These are phyloP conservation scores for Siniperca undulata DNA, from an alignment of 2,797 vertebrate species.

Conservation along the genomic window DNA sequence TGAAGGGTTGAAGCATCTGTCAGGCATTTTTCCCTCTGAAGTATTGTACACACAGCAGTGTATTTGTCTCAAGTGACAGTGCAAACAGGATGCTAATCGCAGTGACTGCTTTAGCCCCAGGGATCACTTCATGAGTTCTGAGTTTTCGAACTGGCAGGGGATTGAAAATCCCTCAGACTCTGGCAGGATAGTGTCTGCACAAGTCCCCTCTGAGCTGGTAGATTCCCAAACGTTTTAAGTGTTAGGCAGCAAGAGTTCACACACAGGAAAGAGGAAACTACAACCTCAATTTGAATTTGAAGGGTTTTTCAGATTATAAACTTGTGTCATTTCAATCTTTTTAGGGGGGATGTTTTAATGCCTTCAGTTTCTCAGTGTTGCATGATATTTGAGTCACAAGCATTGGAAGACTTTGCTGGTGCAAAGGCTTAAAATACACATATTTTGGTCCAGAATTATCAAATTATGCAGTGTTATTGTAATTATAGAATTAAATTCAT, in stretches of 20 bases:
- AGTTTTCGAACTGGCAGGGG: neutral
- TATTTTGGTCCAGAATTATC: neutral
- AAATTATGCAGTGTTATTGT: neutral
- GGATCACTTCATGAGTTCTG: conserved; percentile 14
- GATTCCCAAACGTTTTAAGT: neutral
- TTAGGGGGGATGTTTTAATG: neutral
- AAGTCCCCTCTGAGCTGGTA: neutral
- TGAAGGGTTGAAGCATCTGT: neutral
- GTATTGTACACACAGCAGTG: conserved; percentile 16
- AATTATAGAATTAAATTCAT: neutral
- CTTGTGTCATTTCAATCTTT: neutral
- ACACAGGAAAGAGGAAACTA: neutral
- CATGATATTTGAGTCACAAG: neutral
- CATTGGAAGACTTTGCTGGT: neutral
- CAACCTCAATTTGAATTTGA: neutral
- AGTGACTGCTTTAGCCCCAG: neutral
- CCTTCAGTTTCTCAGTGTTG: neutral
- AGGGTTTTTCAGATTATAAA: neutral
- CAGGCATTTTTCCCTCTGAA: conserved; percentile 13
- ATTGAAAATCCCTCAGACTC: neutral
- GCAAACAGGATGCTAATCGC: conserved; percentile 29
- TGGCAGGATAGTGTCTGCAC: neutral
- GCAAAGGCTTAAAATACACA: neutral
- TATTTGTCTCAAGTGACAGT: conserved; percentile 42
- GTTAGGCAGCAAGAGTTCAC: neutral